Base-by-base conservation (phyloP, 2,797 vertebrate genomes). In the Neomorphus geoffroyi region DNA sequence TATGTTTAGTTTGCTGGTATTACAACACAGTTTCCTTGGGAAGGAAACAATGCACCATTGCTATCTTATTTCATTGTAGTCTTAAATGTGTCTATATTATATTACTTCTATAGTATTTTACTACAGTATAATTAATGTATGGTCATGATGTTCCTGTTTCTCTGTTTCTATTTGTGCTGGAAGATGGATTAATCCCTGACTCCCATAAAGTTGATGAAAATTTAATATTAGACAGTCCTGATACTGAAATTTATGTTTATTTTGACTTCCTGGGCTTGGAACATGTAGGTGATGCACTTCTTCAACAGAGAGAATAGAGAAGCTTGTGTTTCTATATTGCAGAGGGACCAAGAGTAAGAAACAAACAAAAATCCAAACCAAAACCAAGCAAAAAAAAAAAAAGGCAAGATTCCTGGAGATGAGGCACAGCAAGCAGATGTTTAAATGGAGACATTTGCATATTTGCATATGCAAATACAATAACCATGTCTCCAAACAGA, bases 221-320 rank as follows among this genome's bases (percentile, higher is more conserved):
- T 46, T 73, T 61, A 77, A 8, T 85, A 37, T 39, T 60, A 80
- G 54, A 22, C 53, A 67, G 67, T 79, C 62, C 45, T 74, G 87
- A 90, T 10, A 35, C 56, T 88, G 66, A 74, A 48, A 80, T 18
- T 69, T 74, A 23, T 46, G 15, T 83, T 90, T 91, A 62, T 61
- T 93, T 83, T 71, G 27, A 80, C 39, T 86, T 62, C 28, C 80
- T 88, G 24, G 65, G 22, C 53, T 78, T 81, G 72, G 64, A 84
- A 88, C 37, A 64, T 79, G 45, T 28, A 66, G 32, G 45, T 73
- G 82, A 85, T 80, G 74, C 62, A 17, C 10, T 37, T 18, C 28
- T 86, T 67, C 85, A 95, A 91, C 85, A 95, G 78, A 80, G 35
- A 79, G 61, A 70, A 85, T 80, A 87, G 46, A 60, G 83, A 70